Evolutionary conservation across 2,888 invertebrate species (phyloP), one percentile per base, ranked within the genome.

Genomic region (Ennomos fuscantarius): DNA sequence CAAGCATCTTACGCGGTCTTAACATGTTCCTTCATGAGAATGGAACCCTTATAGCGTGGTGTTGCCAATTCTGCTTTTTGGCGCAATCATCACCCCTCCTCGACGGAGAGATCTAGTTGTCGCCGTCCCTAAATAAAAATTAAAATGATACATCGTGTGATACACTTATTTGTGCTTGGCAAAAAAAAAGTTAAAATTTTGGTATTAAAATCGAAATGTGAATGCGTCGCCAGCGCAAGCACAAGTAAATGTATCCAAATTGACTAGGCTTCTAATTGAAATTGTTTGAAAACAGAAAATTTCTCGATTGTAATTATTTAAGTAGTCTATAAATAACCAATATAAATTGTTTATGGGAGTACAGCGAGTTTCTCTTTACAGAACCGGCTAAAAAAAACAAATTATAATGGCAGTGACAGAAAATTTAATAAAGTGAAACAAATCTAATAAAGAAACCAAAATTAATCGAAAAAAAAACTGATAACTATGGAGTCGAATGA

Each of bases 111-210:
- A 0, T 40, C 37, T 58, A 58, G 49, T 59, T 49, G 41, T 13
- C 49, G 8, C 49, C 58, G 43, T 59, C 58, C 58, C 58, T 59
- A 49, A 15, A 59, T 37, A 24, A 59, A 53, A 54, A 53, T 40
- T 8, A 32, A 32, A 33, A 8, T n/a, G 33, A 51, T 40, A 34
- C 24, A 44, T 24, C 11, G 11, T 12, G 8, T 13, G 31, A 44
- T n/a, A 49, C 8, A 24, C 40, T 55, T 43, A 48, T 43, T 37
- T 39, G 49, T 32, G 35, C 35, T 33, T 35, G 31, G 32, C 55
- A 49, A 55, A 45, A 39, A n/a, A 1, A 44, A 33, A 6, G 24
- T 24, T 15, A 45, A 42, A 47, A 35, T 24, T 11, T 33, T 33
- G 9, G 5, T 24, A n/a, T 42, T 32, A 54, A 12, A 36, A 11